These are phyloP conservation scores for Rhagonycha lutea DNA, from an alignment of 2,888 invertebrate genomes.

Conservation along the genomic window DNA sequence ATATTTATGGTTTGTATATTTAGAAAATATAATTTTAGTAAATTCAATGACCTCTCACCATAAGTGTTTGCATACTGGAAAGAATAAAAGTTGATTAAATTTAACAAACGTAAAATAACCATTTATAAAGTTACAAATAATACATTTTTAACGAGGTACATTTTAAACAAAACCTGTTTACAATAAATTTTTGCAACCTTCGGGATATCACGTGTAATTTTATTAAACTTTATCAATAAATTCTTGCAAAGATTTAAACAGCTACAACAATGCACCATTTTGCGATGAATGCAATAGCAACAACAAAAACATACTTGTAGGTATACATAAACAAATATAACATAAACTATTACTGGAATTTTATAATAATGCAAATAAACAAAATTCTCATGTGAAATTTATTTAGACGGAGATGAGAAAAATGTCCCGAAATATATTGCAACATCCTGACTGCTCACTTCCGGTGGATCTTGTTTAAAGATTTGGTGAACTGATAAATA, in stretches of 20 bases:
- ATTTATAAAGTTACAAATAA: background rate
- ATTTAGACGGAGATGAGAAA: background rate
- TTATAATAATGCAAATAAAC: background rate
- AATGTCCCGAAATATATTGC: background rate
- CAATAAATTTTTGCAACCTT: background rate
- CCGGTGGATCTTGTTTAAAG: background rate
- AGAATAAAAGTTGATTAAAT: background rate
- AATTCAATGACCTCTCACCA: constrained; percentile 3
- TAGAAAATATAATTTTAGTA: constrained; percentile 1
- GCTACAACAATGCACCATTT: background rate
- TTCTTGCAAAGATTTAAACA: background rate
- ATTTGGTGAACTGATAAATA: background rate
- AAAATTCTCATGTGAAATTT: background rate
- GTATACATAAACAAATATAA: background rate
- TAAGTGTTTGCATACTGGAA: background rate
- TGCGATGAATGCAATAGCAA: background rate
- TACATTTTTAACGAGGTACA: background rate
- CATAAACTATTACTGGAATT: background rate
- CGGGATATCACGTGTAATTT: background rate
- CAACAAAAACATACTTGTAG: background rate
- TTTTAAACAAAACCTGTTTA: constrained; percentile 5
- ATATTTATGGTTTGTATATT: constrained; percentile 3
- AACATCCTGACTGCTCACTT: background rate
- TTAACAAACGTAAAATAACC: background rate
- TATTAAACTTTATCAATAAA: background rate